Base-by-base conservation (phyloP, 1,140 invertebrate genomes). In the Drosophila sp. region DNA sequence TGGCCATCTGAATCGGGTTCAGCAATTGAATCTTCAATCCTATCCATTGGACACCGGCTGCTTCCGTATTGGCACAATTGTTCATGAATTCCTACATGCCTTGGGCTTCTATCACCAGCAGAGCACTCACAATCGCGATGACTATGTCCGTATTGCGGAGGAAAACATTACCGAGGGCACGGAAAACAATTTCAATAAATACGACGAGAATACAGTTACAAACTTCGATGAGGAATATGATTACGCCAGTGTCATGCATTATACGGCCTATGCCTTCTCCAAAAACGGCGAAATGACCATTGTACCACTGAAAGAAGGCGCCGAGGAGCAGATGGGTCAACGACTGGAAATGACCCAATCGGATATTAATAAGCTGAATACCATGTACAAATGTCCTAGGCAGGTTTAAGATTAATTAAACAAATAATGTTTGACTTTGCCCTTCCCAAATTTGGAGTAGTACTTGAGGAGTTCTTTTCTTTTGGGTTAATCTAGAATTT, bases 51-150 rank as follows among this genome's bases (percentile, higher is more conserved):
- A 91, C 7, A 30, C 65, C 3, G 83, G 79, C 1, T 92, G 92
- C 23, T 90, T 91, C 47, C 92, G 57, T 70, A 79, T 63, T 56
- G 93, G 93, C 11, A 94, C 94, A 1, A 93, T 96, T 11, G 92
- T 95, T 8, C 95, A 96, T 70, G 95, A 96, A 90, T 85, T 96
- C 7, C 92, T 95, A 40, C 95, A 96, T 76, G 73, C 95, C 0
- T 82, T 95, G 4, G 95, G 95, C 0, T 95, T 96, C 80, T 94
- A 93, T 82, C 95, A 97, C 79, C 95, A 96, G 92, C 96, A 97
- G 86, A 95, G 94, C 76, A 93, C 95, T 6, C 92, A 93, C 2
- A 94, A 97, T 80, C 92, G 96, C 63, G 96, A 96, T 79, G 92
- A 95, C 1, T 96, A 94, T 76, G 94, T 97, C 0, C 91, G 90